These are phyloP conservation scores for Sitophilus oryzae DNA, from an alignment of 1,140 invertebrate genomes.

Conservation along the genomic window DNA sequence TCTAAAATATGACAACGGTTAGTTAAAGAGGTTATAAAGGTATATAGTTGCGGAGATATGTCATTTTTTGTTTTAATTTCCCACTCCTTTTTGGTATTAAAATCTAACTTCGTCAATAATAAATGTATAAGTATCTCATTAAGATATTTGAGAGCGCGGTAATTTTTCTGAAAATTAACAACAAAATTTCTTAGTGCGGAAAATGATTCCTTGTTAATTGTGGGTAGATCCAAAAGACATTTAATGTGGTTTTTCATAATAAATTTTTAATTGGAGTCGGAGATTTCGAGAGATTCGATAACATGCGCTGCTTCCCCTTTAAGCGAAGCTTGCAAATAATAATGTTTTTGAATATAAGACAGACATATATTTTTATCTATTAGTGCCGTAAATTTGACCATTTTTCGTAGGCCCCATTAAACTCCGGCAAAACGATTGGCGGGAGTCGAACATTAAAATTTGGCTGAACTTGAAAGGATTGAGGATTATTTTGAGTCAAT, in stretches of 20 bases:
- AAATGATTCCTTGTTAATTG: constrained; percentile 10
- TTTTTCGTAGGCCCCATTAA: too few relatives aligned
- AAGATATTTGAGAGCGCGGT: constrained; percentile 7
- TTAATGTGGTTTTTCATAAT: constrained; percentile 6
- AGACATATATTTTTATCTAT: constrained; percentile 10
- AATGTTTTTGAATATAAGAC: constrained; percentile 10
- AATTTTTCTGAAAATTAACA: constrained; percentile 9
- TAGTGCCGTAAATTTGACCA: constrained; percentile 7
- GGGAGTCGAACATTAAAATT: constrained; percentile 10
- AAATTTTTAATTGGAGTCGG: constrained; percentile 7
- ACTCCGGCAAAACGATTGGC: background rate
- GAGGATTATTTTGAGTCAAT: too few relatives aligned
- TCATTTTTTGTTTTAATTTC: constrained; percentile 14
- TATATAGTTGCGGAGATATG: background rate
- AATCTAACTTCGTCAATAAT: constrained; percentile 13
- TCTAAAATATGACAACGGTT: too few relatives aligned
- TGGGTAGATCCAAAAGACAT: constrained; percentile 13
- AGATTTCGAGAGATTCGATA: constrained; percentile 6
- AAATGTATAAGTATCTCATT: constrained; percentile 14
- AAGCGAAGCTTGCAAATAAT: constrained; percentile 14
- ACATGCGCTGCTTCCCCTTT: constrained; percentile 8
- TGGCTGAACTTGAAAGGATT: too few relatives aligned
- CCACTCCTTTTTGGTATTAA: constrained; percentile 11
- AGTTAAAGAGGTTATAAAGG: too few relatives aligned
- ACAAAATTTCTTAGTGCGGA: background rate